Base-by-base conservation (phyloP, 2,888 invertebrate species). In the Athripsodes cinereus region DNA sequence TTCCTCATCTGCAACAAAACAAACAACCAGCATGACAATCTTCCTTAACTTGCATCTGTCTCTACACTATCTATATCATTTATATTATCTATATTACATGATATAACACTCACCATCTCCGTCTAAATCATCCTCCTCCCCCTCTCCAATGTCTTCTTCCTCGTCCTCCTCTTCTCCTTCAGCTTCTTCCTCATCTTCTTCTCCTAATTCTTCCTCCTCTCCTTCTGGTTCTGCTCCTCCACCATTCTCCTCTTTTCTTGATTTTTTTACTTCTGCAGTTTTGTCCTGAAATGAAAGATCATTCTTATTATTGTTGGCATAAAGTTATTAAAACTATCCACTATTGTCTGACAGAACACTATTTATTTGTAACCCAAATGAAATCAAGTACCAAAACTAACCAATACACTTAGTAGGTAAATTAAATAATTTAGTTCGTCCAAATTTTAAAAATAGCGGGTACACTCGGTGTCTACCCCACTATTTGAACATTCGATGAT, bases 201-300 rank as follows among this genome's bases (percentile, higher is more conserved):
- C 82, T 56, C 79, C 81, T 59, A 84, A 83, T 59, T 84, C 82
- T 62, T 82, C 83, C 59, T 85, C 86, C 59, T 86, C 86, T 52
- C 86, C 86, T 66, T 87, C 81, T 21, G 80, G 81, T 8, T 81
- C 80, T 63, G 80, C 80, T 22, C 83, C 85, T 57, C 84, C 86
- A 31, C 87, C 88, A 68, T 88, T 88, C 70, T 88, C 88, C 70
- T 88, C 88, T 76, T 87, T 88, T 79, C 86, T 87, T 75, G 85
- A 84, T 76, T 88, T 88, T 78, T 89, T 89, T 65, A 84, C 82
- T 61, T 88, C 88, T 58, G 87, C 85, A 65, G 78, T 78, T 76
- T 88, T 88, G 65, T 88, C 88, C 87, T 88, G 71, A 52, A 67
- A 66, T 18, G 10, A 22, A 31, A 18, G n/a, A n/a, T n/a, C n/a